Conservation (phyloP, 1,140 invertebrate species). For the Sminthurides bifidus region DNA sequence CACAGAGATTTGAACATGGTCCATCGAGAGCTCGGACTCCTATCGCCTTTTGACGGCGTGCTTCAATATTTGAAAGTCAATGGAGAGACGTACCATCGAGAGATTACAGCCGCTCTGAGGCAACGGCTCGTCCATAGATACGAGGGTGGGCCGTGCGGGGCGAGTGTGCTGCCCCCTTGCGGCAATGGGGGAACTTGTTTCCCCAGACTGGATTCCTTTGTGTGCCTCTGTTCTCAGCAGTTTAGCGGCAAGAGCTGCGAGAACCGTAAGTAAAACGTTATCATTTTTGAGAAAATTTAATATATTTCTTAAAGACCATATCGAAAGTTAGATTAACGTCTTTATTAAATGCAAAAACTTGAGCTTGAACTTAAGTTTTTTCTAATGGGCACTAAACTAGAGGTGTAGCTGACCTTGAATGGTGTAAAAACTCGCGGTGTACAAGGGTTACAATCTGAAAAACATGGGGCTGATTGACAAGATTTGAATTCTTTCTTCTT, state of each 20-base stretch:
- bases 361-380: conserved; percentile 41
- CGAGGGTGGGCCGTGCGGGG: conserved; percentile 55
- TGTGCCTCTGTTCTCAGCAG: conserved; percentile 53
- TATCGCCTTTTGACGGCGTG: conserved; percentile 64
- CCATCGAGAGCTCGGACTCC: conserved; percentile 62
- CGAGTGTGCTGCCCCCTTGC: conserved; percentile 48
- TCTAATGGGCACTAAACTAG: too few relatives aligned
- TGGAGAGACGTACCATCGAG: conserved; percentile 46
- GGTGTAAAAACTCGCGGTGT: too few relatives aligned
- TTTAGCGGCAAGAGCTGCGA: conserved; percentile 60
- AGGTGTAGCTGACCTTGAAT: too few relatives aligned
- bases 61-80: conserved; percentile 74
- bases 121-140: conserved; percentile 48
- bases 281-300: background rate
- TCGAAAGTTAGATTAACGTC: background rate
- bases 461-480: too few relatives aligned
- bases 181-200: conserved; percentile 61
- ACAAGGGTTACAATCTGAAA: too few relatives aligned
- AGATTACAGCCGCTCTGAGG: conserved; percentile 38
- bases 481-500: too few relatives aligned
- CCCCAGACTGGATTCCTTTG: conserved; percentile 51
- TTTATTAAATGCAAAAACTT: conserved; percentile 35
- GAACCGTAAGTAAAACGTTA: conserved; percentile 39
- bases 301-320: background rate
- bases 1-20: conserved; percentile 50